Evolutionary conservation across 2,113 vertebrate species (phyloP), one percentile per base, ranked within the genome.

Genomic region (Syrmaticus mikado): DNA sequence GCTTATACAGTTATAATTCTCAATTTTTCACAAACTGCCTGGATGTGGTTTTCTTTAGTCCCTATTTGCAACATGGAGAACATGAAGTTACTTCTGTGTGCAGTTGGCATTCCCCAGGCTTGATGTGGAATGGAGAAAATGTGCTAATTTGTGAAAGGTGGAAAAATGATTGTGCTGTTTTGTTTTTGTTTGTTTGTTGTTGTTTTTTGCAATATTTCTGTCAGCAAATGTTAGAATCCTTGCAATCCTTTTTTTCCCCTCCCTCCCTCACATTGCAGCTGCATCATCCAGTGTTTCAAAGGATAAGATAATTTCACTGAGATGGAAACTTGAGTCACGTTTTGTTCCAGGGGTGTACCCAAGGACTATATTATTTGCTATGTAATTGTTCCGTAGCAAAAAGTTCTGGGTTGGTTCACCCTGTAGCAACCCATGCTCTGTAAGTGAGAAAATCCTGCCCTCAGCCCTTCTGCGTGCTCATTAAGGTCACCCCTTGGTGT

Each of bases 351-450:
- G 25, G 50, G 53, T 6, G 28, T 8, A 75, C 25, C 50, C 28
- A 32, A 6, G 27, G 21, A 5, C 67, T 82, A 8, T 5, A 2
- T 30, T 38, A n/a, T 41, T 71, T 60, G 32, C 28, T 61, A 0
- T 0, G 0, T 50, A 18, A 53, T 77, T 87, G 60, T 24, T 60
- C 36, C 25, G 15, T 28, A 81, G 20, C 57, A 46, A 57, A 22
- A 60, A 22, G 8, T 38, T 40, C 24, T 22, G 17, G 19, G 16
- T 80, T 25, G 34, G 48, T 34, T 92, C 11, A 27, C 24, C n/a
- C 28, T 15, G 36, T 21, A 79, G 32, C 0, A 0, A 18, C 18
- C 43, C 19, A 11, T 1, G 1, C 15, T 65, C 36, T 41, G 38
- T 28, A 43, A 27, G 20, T 19, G 38, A 38, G 70, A 52, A 66